Base-by-base conservation (phyloP, 2,888 invertebrate species). In the Branchipolynoe longqiensis region DNA sequence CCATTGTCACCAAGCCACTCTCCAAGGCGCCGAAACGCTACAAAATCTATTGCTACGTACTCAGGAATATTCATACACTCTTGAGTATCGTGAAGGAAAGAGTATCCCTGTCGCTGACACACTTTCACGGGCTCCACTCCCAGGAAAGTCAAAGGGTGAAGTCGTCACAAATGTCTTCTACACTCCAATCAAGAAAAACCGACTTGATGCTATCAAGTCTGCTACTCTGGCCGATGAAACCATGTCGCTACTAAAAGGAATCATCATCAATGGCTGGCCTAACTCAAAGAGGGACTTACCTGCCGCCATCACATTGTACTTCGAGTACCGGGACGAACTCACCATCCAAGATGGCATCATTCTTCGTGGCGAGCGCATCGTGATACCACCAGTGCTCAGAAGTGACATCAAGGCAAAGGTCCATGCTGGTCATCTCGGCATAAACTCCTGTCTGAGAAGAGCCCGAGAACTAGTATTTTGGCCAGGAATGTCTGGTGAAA, bases 1-100 rank as follows among this genome's bases (percentile, higher is more conserved):
- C 88, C 6, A 92, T 94, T 41, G 91, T 93, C 81, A 89, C 90
- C 90, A 88, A 89, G 83, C 84, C 87, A 25, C 82, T 93, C 25
- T 88, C 89, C 0, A 82, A 85, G 6, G 87, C 89, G 36, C 88
- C 90, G 0, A 90, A 88, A 41, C 86, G 91, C n/a, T n/a, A n/a
- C n/a, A n/a, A n/a, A n/a, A n/a, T n/a, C n/a, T n/a, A n/a, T n/a
- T n/a, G n/a, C n/a, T n/a, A n/a, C n/a, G n/a, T n/a, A n/a, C n/a
- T n/a, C n/a, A n/a, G n/a, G n/a, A n/a, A n/a, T n/a, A n/a, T n/a
- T n/a, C n/a, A n/a, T n/a, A n/a, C n/a, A n/a, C n/a, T n/a, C n/a
- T n/a, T n/a, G n/a, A n/a, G n/a, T n/a, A n/a, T n/a, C n/a, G n/a
- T n/a, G n/a, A n/a, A n/a, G n/a, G n/a, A n/a, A n/a, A n/a, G n/a